These are phyloP conservation scores for Parnassius smintheus DNA, from an alignment of 2,888 invertebrate genomes.

Conservation along the genomic window DNA sequence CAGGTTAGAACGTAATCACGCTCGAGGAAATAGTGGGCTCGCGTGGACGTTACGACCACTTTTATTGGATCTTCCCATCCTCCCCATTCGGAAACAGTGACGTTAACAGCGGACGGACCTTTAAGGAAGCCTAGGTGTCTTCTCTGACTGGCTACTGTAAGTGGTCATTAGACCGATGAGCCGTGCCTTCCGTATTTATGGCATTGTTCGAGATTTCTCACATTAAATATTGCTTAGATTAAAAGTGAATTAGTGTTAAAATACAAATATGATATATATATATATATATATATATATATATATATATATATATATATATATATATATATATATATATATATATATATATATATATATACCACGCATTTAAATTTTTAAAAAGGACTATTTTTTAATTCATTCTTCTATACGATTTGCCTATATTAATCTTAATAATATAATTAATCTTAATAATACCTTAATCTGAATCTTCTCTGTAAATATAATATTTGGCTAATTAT, in stretches of 20 bases:
- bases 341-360: too few species aligned
- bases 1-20: constrained; percentile 62
- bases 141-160: constrained; percentile 36
- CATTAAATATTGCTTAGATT: constrained; percentile 43
- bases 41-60: constrained; percentile 46
- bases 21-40: constrained; percentile 51
- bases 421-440: too few species aligned
- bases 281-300: too few species aligned
- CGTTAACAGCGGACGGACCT: not conserved
- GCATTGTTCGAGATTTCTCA: constrained; percentile 67
- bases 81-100: not conserved
- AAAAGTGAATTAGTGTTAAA: not conserved
- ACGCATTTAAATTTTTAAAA: too few species aligned
- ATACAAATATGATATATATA: too few species aligned
- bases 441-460: too few species aligned
- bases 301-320: too few species aligned
- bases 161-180: constrained; percentile 68
- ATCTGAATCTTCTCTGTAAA: too few species aligned
- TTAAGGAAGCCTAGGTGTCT: constrained; percentile 31
- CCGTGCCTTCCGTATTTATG: constrained; percentile 63
- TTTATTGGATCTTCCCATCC: constrained; percentile 33
- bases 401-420: too few species aligned
- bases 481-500: too few species aligned
- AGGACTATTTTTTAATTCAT: too few species aligned
- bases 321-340: too few species aligned